A percentile compares a stretch with the other conserved stretches of the same genome.
Evolutionary conservation across 2,113 vertebrate genomes (phyloP).

Genomic region (Brevimyrus niger): DNA sequence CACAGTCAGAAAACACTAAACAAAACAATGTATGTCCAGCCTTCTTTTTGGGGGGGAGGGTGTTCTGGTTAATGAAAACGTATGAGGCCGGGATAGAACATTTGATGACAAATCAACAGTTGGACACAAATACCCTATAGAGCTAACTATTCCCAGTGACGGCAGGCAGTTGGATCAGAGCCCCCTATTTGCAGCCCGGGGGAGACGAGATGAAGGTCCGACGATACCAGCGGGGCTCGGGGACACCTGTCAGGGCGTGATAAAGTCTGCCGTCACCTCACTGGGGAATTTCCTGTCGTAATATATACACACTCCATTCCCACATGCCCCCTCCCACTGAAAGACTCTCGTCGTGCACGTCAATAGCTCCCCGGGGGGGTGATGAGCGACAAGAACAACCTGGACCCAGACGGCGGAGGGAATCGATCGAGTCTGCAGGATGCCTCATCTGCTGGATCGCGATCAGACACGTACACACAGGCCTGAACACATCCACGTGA

Average conservation of each 20-base stretch:
- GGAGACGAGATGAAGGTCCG: background rate
- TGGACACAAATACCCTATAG: background rate
- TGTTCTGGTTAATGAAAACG: background rate
- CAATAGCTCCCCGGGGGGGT: constrained; percentile 52
- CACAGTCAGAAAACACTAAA: background rate
- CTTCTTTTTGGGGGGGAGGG: too few relatives aligned
- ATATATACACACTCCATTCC: constrained; percentile 55
- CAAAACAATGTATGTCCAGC: background rate
- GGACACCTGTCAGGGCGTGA: constrained; percentile 46
- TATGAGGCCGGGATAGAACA: too few relatives aligned
- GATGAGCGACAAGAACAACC: constrained; percentile 27
- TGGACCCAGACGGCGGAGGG: constrained; percentile 54
- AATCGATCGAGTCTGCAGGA: constrained; percentile 71
- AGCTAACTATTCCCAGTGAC: background rate
- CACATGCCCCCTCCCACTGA: constrained; percentile 43
- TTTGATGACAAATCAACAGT: background rate
- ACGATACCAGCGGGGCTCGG: background rate
- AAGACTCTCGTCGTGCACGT: constrained; percentile 59
- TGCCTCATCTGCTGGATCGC: constrained; percentile 67
- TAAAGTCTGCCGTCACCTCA: constrained; percentile 54
- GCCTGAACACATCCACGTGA: background rate
- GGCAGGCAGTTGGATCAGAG: background rate
- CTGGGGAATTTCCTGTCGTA: constrained; percentile 54
- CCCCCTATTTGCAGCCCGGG: background rate
- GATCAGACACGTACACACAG: constrained; percentile 50